Base-by-base conservation (phyloP, 2,888 invertebrate species). In the Andrena trimmerana region DNA sequence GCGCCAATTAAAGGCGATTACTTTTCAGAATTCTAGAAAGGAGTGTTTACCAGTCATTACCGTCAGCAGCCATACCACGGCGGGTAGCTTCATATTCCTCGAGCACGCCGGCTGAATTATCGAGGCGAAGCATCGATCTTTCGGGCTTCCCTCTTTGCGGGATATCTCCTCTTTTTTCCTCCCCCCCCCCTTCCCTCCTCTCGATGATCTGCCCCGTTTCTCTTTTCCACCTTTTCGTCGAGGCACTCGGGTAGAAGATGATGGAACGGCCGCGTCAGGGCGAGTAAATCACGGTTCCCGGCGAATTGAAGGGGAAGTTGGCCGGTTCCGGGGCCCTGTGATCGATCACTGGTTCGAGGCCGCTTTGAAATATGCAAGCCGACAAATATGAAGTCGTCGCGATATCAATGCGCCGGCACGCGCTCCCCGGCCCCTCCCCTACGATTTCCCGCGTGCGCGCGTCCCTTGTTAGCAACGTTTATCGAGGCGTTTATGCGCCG, bases 401-500 rank as follows among this genome's bases (percentile, higher is more conserved):
- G 70, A 60, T 71, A 81, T 75, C 85, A 66, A 80, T 74, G 76
- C 59, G 54, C 42, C 27, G 16, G 31, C 74, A 33, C 50, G 68
- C 67, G 48, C 70, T 20, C 57, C 54, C 3, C 29, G 52, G 20
- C 10, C 13, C n/a, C 8, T 10, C 24, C 3, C 1, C 4, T 0
- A 5, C 52, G 69, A 52, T 68, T 67, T 66, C 50, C 27, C 36
- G 20, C 48, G 62, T 54, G 33, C 36, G 42, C 65, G 52, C 13
- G 10, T 29, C 57, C 70, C 71, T 81, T 78, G 85, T 84, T 84
- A 75, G 73, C 74, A 33, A n/a, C 81, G 79, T 70, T 84, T 80
- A 73, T 78, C 72, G 74, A 78, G 74, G 67, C 79, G 82, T 85
- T 85, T 84, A 72, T 79, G 76, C 78, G 77, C 57, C 65, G 60